Conservation (phyloP, 2,888 invertebrate genomes). For the Leucoptera coffeella region DNA sequence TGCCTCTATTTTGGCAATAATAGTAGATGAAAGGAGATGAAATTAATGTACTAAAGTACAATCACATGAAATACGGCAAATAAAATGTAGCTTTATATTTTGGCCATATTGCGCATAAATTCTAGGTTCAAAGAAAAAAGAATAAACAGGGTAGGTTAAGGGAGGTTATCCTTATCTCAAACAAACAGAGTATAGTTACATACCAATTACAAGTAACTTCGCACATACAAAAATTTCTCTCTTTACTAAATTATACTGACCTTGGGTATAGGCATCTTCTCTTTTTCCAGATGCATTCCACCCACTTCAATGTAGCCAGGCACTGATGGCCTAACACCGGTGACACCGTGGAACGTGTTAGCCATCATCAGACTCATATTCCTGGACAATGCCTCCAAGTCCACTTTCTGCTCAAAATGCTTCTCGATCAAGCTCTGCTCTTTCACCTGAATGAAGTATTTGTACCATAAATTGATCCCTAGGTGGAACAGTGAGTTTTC, state of each 20-base stretch:
- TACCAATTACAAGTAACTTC: no score
- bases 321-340: slow-evolving; percentile 47
- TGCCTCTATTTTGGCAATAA: no score
- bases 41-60: no score
- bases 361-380: slow-evolving; percentile 49
- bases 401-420: slow-evolving; percentile 35
- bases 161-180: no score
- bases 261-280: slow-evolving; percentile 28
- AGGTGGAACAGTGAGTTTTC: slow-evolving; percentile 21
- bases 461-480: slow-evolving; percentile 23
- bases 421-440: slow-evolving; percentile 31
- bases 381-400: slow-evolving; percentile 41
- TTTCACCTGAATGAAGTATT: slow-evolving; percentile 18
- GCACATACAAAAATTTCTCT: no score
- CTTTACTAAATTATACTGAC: slow-evolving; percentile 24
- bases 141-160: no score
- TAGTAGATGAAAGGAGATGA: no score
- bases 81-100: no score
- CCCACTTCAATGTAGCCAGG: slow-evolving; percentile 59
- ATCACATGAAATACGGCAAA: no score
- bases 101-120: no score
- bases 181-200: no score
- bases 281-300: slow-evolving; percentile 49
- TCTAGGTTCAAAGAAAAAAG: no score
- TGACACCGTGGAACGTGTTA: slow-evolving; percentile 57